Evolutionary conservation across 2,888 invertebrate genomes (phyloP), one percentile per base, ranked within the genome.

Genomic region (Zaprionus bogoriensis): DNA sequence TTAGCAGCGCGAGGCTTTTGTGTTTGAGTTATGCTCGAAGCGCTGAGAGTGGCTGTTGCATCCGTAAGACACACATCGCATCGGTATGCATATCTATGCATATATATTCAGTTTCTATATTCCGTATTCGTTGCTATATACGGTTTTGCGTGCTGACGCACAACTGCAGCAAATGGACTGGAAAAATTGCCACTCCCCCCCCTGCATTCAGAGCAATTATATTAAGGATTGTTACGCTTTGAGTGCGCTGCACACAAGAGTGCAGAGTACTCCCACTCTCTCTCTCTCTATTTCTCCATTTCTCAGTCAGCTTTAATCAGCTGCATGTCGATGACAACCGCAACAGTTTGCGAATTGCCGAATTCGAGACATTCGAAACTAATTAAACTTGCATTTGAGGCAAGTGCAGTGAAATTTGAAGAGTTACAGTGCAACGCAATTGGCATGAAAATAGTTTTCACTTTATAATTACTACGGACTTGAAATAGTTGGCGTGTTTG

Each of bases 141-240:
- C 22, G 41, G 42, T 22, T 19, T 47, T 44, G 12, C 46, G 41
- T 52, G 52, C 45, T 70, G 67, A 83, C 59, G 68, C 75, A 77
- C 67, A 80, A n/a, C n/a, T n/a, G n/a, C n/a, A n/a, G n/a, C 77
- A 70, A 82, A 71, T 85, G 57, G 74, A 44, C 57, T 61, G 72
- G 44, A 78, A 67, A 63, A 64, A n/a, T n/a, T n/a, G n/a, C n/a
- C n/a, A n/a, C n/a, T n/a, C n/a, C n/a, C n/a, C n/a, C n/a, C n/a
- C n/a, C n/a, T n/a, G n/a, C 82, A 60, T 57, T 63, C 44, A 60
- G 20, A 62, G 67, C 67, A 85, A 74, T 78, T 77, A 80, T 70
- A 64, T 55, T 65, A 63, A 46, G 55, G 38, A 36, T 55, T 48
- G 47, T 55, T 69, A 74, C 65, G 71, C 71, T 45, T 64, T 65